phyloP scores from a whole-genome alignment of 2,113 vertebrate genomes.

The Indri indri region DNA sequence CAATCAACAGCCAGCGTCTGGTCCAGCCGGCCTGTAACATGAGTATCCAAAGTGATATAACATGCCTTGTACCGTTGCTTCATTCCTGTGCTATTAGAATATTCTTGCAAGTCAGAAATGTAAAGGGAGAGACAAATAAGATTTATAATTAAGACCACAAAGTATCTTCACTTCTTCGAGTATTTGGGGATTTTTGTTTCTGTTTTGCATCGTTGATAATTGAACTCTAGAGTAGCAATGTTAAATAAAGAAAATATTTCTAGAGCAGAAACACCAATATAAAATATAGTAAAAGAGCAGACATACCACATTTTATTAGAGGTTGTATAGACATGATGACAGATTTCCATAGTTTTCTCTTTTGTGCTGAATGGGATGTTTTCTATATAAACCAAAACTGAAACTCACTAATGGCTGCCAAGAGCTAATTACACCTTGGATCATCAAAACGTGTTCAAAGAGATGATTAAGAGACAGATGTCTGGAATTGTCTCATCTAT shows the following conservation, averaged over 20 bases:
- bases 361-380: not conserved
- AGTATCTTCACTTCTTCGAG: not conserved
- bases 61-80: not conserved
- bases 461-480: conserved; percentile 2
- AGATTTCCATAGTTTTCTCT: conserved; percentile 2
- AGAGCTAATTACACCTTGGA: not conserved
- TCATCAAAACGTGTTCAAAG: conserved; percentile 47
- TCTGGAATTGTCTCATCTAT: not conserved
- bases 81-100: not conserved
- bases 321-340: not conserved
- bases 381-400: conserved; percentile 8
- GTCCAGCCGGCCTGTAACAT: not conserved
- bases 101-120: not conserved
- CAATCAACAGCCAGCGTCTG: not conserved
- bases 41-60: not conserved
- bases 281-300: not conserved
- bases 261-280: not conserved
- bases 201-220: not conserved
- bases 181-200: not conserved
- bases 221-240: not conserved
- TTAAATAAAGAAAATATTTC: not conserved
- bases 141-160: not conserved
- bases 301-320: not conserved
- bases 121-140: not conserved
- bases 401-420: not conserved